Conservation (phyloP, 53 echinoderm and acorn worm genomes). For the Astropecten irregularis region DNA sequence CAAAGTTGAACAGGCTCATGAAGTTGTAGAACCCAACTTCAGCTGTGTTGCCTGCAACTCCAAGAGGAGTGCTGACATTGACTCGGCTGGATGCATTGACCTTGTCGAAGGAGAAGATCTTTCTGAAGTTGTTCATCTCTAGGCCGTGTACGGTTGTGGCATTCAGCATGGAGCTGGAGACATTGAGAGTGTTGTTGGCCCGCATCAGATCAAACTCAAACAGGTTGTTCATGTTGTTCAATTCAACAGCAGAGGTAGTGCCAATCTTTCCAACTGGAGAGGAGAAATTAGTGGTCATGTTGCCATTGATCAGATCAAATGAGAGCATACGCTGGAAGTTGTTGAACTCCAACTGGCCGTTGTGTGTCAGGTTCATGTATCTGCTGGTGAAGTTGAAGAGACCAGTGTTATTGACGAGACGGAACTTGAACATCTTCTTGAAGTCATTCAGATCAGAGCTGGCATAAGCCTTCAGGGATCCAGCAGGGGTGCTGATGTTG, state of each 20-base stretch:
- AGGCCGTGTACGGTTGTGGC: conserved; percentile 69
- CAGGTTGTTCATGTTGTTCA: conserved; percentile 45
- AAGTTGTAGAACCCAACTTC: conserved; percentile 58
- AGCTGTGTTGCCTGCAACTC: conserved; percentile 9
- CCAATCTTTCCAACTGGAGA: conserved; percentile 41
- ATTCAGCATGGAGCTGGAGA: conserved; percentile 63
- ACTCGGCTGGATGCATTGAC: conserved; percentile 61
- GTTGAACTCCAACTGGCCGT: conserved; percentile 37
- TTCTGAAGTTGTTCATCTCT: conserved; percentile 63
- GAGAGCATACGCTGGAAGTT: conserved; percentile 63
- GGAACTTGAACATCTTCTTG: conserved; percentile 58
- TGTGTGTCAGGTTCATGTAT: conserved; percentile 51
- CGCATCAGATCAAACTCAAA: conserved; percentile 41
- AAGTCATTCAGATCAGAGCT: conserved; percentile 48
- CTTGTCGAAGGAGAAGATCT: conserved; percentile 58
- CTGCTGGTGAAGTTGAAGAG: conserved; percentile 48
- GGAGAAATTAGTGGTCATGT: conserved; percentile 53
- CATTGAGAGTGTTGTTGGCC: conserved; percentile 47
- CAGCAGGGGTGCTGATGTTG: conserved; percentile 64
- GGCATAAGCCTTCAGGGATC: conserved; percentile 54
- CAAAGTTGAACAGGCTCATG: conserved; percentile 54
- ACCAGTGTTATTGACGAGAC: conserved; percentile 47
- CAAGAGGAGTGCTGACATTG: conserved; percentile 50
- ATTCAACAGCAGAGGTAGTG: conserved; percentile 56
- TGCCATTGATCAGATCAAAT: conserved; percentile 63